phyloP scores from a whole-genome alignment of 2,888 invertebrate species.

The Onchidella celtica region DNA sequence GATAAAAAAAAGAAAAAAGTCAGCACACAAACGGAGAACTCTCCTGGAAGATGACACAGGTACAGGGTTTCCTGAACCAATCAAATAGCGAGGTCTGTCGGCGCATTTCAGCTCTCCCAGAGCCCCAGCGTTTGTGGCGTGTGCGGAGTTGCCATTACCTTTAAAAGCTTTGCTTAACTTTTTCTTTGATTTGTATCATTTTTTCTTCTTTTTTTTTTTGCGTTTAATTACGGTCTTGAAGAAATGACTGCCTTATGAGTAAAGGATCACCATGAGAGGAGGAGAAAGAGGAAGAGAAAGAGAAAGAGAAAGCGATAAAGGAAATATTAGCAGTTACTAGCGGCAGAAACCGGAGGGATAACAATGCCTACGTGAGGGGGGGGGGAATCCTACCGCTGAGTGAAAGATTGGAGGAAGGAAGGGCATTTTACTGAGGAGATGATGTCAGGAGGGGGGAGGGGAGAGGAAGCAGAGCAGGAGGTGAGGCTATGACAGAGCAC shows the following conservation, averaged over 20 bases:
- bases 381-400: no score
- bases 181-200: no score
- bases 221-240: neutral
- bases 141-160: slow-evolving; percentile 12
- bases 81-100: slow-evolving; percentile 15
- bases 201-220: neutral
- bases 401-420: neutral
- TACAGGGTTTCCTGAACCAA: slow-evolving; percentile 5
- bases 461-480: no score
- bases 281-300: neutral
- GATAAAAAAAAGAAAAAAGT: neutral
- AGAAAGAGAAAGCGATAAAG: neutral
- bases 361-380: no score
- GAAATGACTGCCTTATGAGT: no score
- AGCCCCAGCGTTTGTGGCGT: neutral
- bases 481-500: no score
- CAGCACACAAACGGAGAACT: neutral
- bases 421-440: no score
- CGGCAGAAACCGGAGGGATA: neutral
- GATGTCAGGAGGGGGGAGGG: no score
- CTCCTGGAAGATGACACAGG: slow-evolving; percentile 16
- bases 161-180: slow-evolving; percentile 25
- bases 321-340: neutral
- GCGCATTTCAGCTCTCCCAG: neutral
- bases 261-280: neutral